Conservation (phyloP, 2,888 invertebrate species). For the Imbricaverruca yamaguchii region DNA sequence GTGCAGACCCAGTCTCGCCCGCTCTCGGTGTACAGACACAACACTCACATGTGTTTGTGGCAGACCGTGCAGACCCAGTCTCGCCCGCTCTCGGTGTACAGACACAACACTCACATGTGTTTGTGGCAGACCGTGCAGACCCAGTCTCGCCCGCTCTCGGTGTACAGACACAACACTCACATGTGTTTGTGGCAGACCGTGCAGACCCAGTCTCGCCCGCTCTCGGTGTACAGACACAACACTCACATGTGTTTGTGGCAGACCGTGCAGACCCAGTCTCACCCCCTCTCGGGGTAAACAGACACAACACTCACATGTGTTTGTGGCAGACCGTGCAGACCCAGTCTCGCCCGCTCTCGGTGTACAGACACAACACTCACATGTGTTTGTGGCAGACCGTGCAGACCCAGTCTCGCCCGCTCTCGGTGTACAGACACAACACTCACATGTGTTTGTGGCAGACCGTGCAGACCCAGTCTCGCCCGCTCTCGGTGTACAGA, state of each 20-base stretch:
- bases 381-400: conserved; percentile 66
- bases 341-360: conserved; percentile 56
- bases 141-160: conserved; percentile 56
- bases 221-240: conserved; percentile 44
- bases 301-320: conserved; percentile 59
- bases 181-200: conserved; percentile 66
- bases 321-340: conserved; percentile 68
- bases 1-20: conserved; percentile 64
- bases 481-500: conserved; percentile 48
- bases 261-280: conserved; percentile 66
- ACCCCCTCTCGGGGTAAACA: conserved; percentile 48
- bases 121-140: conserved; percentile 68
- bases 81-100: conserved; percentile 48
- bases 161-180: conserved; percentile 54
- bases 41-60: conserved; percentile 66
- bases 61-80: conserved; percentile 71
- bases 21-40: conserved; percentile 46
- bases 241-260: conserved; percentile 73
- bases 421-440: conserved; percentile 44
- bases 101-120: conserved; percentile 59
- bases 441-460: conserved; percentile 73
- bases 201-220: conserved; percentile 62
- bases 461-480: conserved; percentile 66
- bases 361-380: conserved; percentile 54
- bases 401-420: conserved; percentile 62